Conservation (phyloP, 2,888 invertebrate genomes). For the Mayetiola destructor region DNA sequence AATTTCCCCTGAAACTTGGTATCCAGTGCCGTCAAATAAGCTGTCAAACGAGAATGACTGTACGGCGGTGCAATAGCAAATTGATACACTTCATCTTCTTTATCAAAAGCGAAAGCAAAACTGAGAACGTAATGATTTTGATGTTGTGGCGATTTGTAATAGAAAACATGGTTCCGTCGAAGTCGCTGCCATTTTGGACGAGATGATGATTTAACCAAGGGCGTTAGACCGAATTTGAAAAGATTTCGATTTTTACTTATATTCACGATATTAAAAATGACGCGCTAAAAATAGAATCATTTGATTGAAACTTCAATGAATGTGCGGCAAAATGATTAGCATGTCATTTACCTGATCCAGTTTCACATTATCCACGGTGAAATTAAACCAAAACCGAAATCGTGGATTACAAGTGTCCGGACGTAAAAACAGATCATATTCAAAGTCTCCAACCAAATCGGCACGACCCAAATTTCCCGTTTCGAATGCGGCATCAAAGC, state of each 20-base stretch:
- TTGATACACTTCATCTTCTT: slow-evolving; percentile 88
- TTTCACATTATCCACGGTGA: slow-evolving; percentile 90
- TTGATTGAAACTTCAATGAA: not conserved
- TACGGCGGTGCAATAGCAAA: slow-evolving; percentile 90
- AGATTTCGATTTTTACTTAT: slow-evolving; percentile 83
- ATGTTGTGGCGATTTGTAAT: slow-evolving; percentile 79
- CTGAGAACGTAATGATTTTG: slow-evolving; percentile 83
- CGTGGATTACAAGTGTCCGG: slow-evolving; percentile 94
- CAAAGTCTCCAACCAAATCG: slow-evolving; percentile 82
- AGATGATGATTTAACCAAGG: slow-evolving; percentile 81
- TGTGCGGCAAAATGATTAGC: not conserved
- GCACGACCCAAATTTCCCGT: slow-evolving; percentile 94
- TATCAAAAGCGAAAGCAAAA: slow-evolving; percentile 87
- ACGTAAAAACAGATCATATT: slow-evolving; percentile 89
- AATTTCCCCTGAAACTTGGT: slow-evolving; percentile 45
- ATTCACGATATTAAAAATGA: slow-evolving; percentile 94
- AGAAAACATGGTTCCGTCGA: slow-evolving; percentile 72
- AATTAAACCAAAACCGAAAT: slow-evolving; percentile 93
- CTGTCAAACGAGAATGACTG: slow-evolving; percentile 81
- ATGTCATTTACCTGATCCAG: slow-evolving; percentile 54
- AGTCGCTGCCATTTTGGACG: slow-evolving; percentile 75
- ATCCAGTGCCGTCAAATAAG: slow-evolving; percentile 63
- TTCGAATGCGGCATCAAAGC: slow-evolving; percentile 95
- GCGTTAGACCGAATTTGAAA: slow-evolving; percentile 82
- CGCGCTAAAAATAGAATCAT: slow-evolving; percentile 47